These are phyloP conservation scores for Tyrannus savana DNA, from an alignment of 2,113 vertebrate genomes.

Conservation along the genomic window DNA sequence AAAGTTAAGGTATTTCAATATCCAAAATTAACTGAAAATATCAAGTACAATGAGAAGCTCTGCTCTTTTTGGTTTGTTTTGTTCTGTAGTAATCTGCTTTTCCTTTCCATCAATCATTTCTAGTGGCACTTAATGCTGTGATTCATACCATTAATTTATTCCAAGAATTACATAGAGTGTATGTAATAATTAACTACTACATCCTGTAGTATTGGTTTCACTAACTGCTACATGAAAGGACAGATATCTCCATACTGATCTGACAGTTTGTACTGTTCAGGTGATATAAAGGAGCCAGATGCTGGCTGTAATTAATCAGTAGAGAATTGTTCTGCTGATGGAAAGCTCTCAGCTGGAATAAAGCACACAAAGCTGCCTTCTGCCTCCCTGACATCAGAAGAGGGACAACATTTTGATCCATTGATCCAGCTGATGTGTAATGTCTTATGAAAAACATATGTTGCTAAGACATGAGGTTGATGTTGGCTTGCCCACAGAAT, in stretches of 20 bases:
- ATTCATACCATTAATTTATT: slow-evolving; percentile 35
- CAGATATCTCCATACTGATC: not conserved
- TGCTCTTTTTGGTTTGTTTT: not conserved
- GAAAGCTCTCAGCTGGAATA: slow-evolving; percentile 37
- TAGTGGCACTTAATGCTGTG: not conserved
- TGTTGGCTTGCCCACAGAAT: not conserved
- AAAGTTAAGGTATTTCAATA: not conserved
- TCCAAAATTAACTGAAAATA: not conserved
- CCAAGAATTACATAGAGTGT: not conserved
- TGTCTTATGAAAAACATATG: not conserved
- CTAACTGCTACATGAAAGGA: not conserved
- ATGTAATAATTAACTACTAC: slow-evolving; percentile 5
- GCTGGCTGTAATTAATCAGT: slow-evolving; percentile 17
- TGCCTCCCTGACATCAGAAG: not conserved
- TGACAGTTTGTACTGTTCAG: slow-evolving; percentile 10
- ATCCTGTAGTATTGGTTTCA: not conserved
- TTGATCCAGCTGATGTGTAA: slow-evolving; percentile 3
- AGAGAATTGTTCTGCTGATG: slow-evolving; percentile 4
- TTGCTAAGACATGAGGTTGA: not conserved
- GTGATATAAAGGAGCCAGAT: slow-evolving; percentile 37
- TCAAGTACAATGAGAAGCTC: not conserved
- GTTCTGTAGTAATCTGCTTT: not conserved
- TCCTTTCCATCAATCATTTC: not conserved
- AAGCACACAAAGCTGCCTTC: not conserved
- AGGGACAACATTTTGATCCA: not conserved